Evolutionary conservation across 2,888 invertebrate genomes (phyloP), one percentile per base, ranked within the genome.

Genomic region (Philopedon plagiatum): DNA sequence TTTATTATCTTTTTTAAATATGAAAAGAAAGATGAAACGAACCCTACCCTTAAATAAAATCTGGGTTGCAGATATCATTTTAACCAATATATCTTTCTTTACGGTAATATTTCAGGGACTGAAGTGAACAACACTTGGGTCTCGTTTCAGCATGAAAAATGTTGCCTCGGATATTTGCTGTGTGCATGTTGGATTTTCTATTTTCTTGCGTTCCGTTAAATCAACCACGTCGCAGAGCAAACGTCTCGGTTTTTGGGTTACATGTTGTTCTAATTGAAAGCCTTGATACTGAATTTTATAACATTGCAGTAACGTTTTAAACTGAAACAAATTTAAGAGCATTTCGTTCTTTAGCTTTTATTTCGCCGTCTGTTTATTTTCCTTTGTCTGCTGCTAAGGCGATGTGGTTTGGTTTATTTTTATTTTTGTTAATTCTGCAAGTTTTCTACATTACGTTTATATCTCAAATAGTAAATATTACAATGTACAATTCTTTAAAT

Each of bases 121-220:
- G 79, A 81, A 82, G 81, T 81, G 83, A 83, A 83, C 81, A 83
- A 81, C 82, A 82, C 81, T 82, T 77, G 81, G 81, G 80, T 81
- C 82, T 79, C 79, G 78, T 83, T 83, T 81, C 81, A 78, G 77
- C 76, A 79, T 83, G 82, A 83, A 83, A 83, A 83, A 83, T 83
- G 81, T 81, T 76, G 78, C 80, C 64, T 67, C 34, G 68, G 73
- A 68, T 73, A 73, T 73, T 73, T 73, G 73, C 67, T 64, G 64
- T 73, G 73, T 73, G 73, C 73, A 73, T 73, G 62, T 66, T 51
- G 68, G 63, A 73, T 73, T 73, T 73, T 72, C 67, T 66, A 71
- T 71, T 71, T 71, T 49, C 72, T 67, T 63, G 51, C 44, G 51
- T 29, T 58, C 56, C 41, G 61, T 71, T 66, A 60, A 66, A 41